Percentiles rank a stretch among this genome's conserved stretches.
These are phyloP conservation scores for Micronycteris hirsuta DNA, from an alignment of 2,113 vertebrate genomes.

Conservation along the genomic window DNA sequence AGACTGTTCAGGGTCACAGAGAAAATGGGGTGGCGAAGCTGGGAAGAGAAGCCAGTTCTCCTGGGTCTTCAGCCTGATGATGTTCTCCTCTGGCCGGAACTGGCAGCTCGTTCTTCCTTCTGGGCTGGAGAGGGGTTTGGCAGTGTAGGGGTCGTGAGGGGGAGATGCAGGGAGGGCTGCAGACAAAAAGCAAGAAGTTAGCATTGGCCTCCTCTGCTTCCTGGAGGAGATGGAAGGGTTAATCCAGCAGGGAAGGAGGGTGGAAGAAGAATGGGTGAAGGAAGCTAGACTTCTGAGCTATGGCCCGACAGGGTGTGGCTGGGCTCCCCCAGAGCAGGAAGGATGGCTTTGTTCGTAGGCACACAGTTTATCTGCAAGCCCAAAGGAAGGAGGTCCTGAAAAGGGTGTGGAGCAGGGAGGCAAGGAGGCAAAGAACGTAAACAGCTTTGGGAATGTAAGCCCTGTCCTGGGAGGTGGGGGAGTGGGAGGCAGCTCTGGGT, in stretches of 20 bases:
- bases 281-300: neutral
- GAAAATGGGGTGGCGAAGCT: neutral
- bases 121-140: neutral
- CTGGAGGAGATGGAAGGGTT: neutral
- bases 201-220: neutral
- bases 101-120: neutral
- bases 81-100: neutral
- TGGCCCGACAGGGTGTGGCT: neutral
- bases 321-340: neutral
- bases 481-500: neutral
- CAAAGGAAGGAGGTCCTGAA: neutral
- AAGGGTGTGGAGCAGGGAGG: neutral
- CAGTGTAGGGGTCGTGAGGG: neutral
- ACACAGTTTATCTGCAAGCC: neutral
- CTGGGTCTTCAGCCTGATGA: neutral
- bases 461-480: neutral
- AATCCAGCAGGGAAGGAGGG: neutral
- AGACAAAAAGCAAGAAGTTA: neutral
- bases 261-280: neutral
- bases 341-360: neutral
- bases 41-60: neutral
- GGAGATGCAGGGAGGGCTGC: neutral
- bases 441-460: neutral
- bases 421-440: slow-evolving; percentile 19
- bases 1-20: neutral